phyloP scores from a whole-genome alignment of 2,113 vertebrate genomes.

The Alectura lathami region DNA sequence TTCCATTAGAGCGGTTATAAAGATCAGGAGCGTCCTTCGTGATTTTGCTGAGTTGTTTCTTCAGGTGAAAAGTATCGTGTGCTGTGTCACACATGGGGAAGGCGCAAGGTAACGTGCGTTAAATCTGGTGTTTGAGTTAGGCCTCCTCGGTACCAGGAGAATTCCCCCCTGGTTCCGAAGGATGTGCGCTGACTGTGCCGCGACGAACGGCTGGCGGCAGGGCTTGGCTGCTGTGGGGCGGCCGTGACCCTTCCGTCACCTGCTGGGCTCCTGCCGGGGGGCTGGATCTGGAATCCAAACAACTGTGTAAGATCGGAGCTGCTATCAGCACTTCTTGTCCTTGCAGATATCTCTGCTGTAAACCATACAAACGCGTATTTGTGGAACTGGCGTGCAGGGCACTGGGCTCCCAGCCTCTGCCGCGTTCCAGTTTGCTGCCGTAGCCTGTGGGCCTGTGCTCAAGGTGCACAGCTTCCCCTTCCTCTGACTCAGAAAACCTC shows the following conservation, averaged over 20 bases:
- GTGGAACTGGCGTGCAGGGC: rapidly evolving
- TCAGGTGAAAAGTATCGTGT: not conserved
- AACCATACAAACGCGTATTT: rapidly evolving
- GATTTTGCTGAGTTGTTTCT: not conserved
- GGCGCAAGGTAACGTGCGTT: not conserved
- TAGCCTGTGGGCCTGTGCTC: rapidly evolving
- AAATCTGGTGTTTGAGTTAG: not conserved
- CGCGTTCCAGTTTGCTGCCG: rapidly evolving
- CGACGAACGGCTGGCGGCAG: rapidly evolving
- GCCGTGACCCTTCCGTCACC: rapidly evolving
- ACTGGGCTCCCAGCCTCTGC: rapidly evolving
- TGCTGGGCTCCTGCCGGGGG: rapidly evolving
- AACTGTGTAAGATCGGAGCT: rapidly evolving
- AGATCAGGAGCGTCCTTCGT: not conserved
- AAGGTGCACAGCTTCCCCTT: too few relatives aligned
- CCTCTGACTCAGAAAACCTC: not conserved
- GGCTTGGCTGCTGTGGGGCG: rapidly evolving
- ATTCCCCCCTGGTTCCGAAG: too few relatives aligned
- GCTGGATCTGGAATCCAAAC: not conserved
- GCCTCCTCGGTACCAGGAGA: not conserved
- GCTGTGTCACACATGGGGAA: rapidly evolving
- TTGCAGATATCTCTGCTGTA: not conserved
- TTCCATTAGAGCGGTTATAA: not conserved
- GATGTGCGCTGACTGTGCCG: too few relatives aligned
- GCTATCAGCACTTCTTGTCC: rapidly evolving